Percentiles rank a stretch among this genome's conserved stretches.
phyloP scores from a whole-genome alignment of 2,113 vertebrate species.

The Phainopepla nitens region DNA sequence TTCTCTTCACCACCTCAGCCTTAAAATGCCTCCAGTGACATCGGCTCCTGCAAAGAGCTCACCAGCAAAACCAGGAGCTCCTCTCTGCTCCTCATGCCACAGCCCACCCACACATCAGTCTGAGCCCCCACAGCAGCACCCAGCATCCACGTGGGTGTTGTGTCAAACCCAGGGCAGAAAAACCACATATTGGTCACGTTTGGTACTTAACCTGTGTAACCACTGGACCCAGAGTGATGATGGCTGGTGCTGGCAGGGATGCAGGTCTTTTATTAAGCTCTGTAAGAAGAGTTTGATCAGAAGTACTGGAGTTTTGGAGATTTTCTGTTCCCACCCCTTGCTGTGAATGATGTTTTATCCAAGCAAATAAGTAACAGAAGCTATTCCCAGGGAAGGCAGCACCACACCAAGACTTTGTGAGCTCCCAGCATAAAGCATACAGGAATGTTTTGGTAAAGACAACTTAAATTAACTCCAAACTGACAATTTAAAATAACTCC shows the following conservation, averaged over 20 bases:
- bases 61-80: not conserved
- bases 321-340: not conserved
- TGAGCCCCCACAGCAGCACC: not conserved
- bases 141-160: fast-evolving
- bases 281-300: not conserved
- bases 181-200: not conserved
- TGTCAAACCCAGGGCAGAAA: not conserved
- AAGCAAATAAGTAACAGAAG: not conserved
- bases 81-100: not conserved
- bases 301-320: not conserved
- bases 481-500: not conserved
- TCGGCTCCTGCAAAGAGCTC: not conserved
- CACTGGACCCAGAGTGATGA: too few relatives aligned
- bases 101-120: not conserved
- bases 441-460: not conserved
- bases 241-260: not conserved
- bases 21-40: not conserved
- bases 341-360: not conserved
- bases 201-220: fast-evolving
- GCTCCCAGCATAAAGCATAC: not conserved
- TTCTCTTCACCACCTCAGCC: not conserved
- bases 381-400: not conserved
- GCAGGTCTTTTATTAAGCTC: not conserved
- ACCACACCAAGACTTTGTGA: not conserved
- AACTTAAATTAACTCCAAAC: not conserved